Evolutionary conservation across 1,140 invertebrate species (phyloP), one percentile per base, ranked within the genome.

Genomic region (Listronotus oregonensis): DNA sequence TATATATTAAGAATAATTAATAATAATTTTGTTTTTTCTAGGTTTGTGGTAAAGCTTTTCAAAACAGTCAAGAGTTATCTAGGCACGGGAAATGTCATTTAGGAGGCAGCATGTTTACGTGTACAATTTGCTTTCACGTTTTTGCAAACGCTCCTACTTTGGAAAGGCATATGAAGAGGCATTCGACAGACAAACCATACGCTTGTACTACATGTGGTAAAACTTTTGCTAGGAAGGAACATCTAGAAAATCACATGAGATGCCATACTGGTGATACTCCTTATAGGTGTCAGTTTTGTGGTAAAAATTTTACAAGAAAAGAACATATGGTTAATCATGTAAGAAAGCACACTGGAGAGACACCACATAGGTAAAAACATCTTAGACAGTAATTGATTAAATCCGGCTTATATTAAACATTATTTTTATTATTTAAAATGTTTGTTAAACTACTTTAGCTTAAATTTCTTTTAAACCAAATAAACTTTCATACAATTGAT

Each of bases 211-310:
- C 90, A 66, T 96, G 93, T 78, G 88, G 90, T 18, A 95, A 95
- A 79, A 90, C 89, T 18, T 96, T 95, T 77, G 91, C 91, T 5
- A 83, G 92, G 27, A 94, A 94, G 78, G 90, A 92, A 75, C 90
- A 93, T 78, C 83, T 93, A 47, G 89, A 91, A 75, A 92, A 92
- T 77, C 91, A 93, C 75, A 90, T 90, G 51, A 83, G 89, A 62
- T 90, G 89, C 77, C 90, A 93, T 77, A 91, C 90, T 12, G 94
- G 94, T 37, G 95, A 96, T 80, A 90, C 89, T 34, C 89, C 89
- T 3, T 90, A 88, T 71, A 84, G 86, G 82, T 87, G 79, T 67
- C 75, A 78, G 59, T 86, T 85, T 70, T 91, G 89, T 75, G 83
- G 84, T 0, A 90, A 90, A 74, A 85, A 85, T 4, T 91, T 91